Evolutionary conservation across 2,888 invertebrate genomes (phyloP), one percentile per base, ranked within the genome.

Genomic region (Galeopsomyia nigrocyanea): DNA sequence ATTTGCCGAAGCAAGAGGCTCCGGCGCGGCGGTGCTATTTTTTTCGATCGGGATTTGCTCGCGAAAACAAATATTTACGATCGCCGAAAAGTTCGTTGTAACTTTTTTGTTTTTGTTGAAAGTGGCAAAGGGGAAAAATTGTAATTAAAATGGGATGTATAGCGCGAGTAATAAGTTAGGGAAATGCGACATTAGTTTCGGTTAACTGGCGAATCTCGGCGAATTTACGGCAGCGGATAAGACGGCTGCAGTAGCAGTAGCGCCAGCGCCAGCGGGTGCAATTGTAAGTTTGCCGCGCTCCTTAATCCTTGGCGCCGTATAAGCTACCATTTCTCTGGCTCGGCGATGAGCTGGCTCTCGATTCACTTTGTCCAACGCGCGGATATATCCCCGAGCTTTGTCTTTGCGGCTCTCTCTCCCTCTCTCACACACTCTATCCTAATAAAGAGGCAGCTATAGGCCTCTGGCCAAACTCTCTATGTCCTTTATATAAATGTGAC

Each of bases 201-300:
- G 79, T 80, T 78, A 80, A 78, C 77, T 74, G 78, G 75, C 76
- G 79, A 78, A 76, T 77, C 77, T 74, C 53, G 56, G 62, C 75
- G 71, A 74, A 39, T 75, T 75, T 71, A 73, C 71, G 78, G 72
- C 70, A 26, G 64, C 55, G 79, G 81, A 79, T 81, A 79, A 81
- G 76, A 74, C 74, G 17, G 56, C n/a, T 56, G 13, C 46, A 3
- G 39, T 39, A 39, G 39, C 13, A 39, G 39, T 10, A 75, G 76
- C 73, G 77, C 46, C 26, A 75, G 76, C 73, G 77, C 46, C 26
- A 74, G 69, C 62, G 68, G 69, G 39, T 39, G 39, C 72, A 73
- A 77, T 76, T 76, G 76, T 77, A 80, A 73, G 31, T 69, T 71
- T 67, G 71, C 74, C 75, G 39, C 39, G 73, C 77, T 75, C 75